phyloP scores from a whole-genome alignment of 2,113 vertebrate genomes.

The Rhabdomys dilectus region DNA sequence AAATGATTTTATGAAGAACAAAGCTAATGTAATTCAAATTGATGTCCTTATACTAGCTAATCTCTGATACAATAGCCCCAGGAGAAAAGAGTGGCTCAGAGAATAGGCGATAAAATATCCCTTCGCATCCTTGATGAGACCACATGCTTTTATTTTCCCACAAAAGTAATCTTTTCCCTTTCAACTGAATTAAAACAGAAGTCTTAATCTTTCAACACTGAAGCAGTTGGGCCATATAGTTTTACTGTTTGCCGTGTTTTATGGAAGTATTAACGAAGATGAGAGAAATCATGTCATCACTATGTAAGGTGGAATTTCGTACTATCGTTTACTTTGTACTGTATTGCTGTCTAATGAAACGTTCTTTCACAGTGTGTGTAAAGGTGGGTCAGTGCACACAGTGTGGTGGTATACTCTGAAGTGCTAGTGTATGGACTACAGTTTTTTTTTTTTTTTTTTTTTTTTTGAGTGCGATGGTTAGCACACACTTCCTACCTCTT shows the following conservation, averaged over 20 bases:
- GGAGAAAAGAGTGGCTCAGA: neutral
- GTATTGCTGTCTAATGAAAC: neutral
- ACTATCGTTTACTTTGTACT: neutral
- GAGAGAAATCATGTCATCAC: neutral
- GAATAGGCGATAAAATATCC: neutral
- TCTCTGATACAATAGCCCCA: neutral
- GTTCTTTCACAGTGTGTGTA: neutral
- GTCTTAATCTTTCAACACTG: slow-evolving; percentile 30
- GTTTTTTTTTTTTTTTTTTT: slow-evolving; percentile 55
- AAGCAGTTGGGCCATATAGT: neutral
- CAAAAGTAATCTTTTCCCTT: neutral
- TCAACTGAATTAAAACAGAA: slow-evolving; percentile 30
- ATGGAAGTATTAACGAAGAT: neutral
- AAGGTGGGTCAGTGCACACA: neutral
- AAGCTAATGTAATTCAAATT: neutral
- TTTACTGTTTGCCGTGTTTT: neutral
- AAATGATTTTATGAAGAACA: neutral
- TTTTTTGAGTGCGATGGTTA: neutral
- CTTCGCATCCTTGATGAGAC: neutral
- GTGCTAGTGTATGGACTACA: neutral
- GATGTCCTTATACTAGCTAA: neutral
- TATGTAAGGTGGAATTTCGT: neutral
- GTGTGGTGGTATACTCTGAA: neutral
- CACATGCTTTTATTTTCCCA: neutral
- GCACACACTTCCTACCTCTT: neutral